A percentile compares a stretch with the other conserved stretches of the same genome.
Conservation (phyloP, 2,888 invertebrate species). For the Lasius platythorax region DNA sequence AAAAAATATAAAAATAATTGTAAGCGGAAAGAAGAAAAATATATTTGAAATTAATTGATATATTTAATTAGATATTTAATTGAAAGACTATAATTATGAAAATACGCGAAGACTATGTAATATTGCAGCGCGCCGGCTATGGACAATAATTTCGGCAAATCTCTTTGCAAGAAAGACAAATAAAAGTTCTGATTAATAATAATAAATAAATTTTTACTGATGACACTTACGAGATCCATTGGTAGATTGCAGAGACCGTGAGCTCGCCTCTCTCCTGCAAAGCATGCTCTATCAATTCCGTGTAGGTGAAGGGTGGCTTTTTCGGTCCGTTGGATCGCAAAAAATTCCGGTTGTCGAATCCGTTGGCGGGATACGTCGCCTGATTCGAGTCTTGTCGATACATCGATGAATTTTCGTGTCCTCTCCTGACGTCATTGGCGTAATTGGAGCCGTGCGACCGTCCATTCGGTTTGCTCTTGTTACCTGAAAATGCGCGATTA, state of each 20-base stretch:
- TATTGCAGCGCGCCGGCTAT: not conserved
- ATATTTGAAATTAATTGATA: not conserved
- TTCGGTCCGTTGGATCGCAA: slow-evolving; percentile 87
- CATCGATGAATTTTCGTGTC: slow-evolving; percentile 61
- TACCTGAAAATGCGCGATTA: slow-evolving; percentile 58
- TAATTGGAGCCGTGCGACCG: slow-evolving; percentile 62
- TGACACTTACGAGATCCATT: slow-evolving; percentile 96
- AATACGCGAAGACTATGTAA: slow-evolving; percentile 48
- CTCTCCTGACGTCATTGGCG: slow-evolving; percentile 68
- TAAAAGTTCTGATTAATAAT: not conserved
- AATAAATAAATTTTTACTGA: not conserved
- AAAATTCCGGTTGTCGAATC: slow-evolving; percentile 72
- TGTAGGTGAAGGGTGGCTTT: slow-evolving; percentile 96
- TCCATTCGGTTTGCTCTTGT: slow-evolving; percentile 63
- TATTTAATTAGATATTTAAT: not conserved
- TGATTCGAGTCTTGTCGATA: slow-evolving; percentile 57
- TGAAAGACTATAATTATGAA: not conserved
- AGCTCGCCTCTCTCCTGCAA: slow-evolving; percentile 94
- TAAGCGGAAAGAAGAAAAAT: not conserved
- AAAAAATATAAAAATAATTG: not conserved
- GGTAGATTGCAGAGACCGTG: slow-evolving; percentile 96
- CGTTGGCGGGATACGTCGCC: slow-evolving; percentile 56
- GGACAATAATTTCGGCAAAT: not conserved
- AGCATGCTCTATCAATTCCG: slow-evolving; percentile 95
- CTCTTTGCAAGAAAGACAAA: not conserved